These are phyloP conservation scores for Brachionichthys hirsutus DNA, from an alignment of 2,113 vertebrate species.

Conservation along the genomic window DNA sequence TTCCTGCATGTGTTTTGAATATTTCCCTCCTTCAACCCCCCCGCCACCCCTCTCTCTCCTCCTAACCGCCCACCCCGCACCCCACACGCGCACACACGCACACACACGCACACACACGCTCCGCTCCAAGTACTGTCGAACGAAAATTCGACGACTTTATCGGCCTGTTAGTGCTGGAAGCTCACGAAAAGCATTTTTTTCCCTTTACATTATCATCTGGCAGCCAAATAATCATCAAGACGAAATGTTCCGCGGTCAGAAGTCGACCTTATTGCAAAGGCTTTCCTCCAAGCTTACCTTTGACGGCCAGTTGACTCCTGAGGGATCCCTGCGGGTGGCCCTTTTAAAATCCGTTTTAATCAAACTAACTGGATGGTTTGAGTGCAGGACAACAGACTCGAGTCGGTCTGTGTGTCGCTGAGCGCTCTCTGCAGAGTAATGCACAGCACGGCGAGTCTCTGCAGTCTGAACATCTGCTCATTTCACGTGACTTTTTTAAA, in stretches of 20 bases:
- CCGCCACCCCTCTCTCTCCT: background rate
- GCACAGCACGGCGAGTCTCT: slow-evolving; percentile 73
- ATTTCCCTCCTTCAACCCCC: slow-evolving; percentile 10
- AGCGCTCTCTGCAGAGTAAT: slow-evolving; percentile 59
- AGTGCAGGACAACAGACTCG: background rate
- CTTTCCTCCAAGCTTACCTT: slow-evolving; percentile 57
- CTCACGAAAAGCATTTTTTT: slow-evolving; percentile 26
- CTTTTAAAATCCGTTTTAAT: slow-evolving; percentile 44
- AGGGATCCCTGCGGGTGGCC: slow-evolving; percentile 20
- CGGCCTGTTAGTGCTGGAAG: slow-evolving; percentile 24
- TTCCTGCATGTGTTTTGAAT: too few species aligned
- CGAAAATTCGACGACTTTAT: slow-evolving; percentile 8
- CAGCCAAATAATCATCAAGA: slow-evolving; percentile 19
- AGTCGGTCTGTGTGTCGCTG: background rate
- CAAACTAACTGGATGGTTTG: slow-evolving; percentile 1
- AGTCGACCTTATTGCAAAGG: background rate
- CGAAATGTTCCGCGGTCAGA: background rate
- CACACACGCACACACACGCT: slow-evolving; percentile 21
- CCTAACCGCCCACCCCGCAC: too few species aligned
- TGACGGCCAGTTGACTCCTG: background rate
- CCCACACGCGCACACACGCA: slow-evolving; percentile 21
- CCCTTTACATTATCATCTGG: background rate
- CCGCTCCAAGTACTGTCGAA: slow-evolving; percentile 18
- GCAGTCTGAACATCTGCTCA: slow-evolving; percentile 86
- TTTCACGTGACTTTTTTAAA: slow-evolving; percentile 87